Evolutionary conservation across 2,888 invertebrate species (phyloP), one percentile per base, ranked within the genome.

Genomic region (Melanostoma scalare): DNA sequence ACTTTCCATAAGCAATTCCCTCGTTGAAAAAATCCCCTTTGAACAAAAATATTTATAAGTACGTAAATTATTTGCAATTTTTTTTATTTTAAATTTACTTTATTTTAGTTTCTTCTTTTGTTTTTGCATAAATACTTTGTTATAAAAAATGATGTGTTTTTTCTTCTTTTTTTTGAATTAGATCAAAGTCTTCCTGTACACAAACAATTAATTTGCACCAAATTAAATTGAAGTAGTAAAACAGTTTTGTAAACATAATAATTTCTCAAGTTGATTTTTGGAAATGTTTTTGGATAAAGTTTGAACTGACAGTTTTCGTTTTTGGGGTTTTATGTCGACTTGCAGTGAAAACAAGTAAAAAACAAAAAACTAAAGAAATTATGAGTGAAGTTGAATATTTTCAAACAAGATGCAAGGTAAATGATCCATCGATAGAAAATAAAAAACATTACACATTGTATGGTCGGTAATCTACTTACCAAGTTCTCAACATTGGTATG

Each of bases 51-150:
- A 55, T 75, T 78, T 65, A 56, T 69, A 74, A 79, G 60, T 67
- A 52, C 53, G 48, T 68, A 80, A 80, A 80, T 80, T 72, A 76
- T 80, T 20, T 75, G 68, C 61, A 33, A 63, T 86, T 79, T 79
- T 85, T 86, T 86, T 86, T 85, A 79, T 85, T 81, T 85, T 20
- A 46, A 9, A 48, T 36, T 40, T 40, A 69, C 33, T 55, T 58
- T 65, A 40, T 31, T 65, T 31, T 65, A 38, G 38, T 9, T 53
- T 73, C 8, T 48, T 73, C 55, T 55, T 35, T 80, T 80, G 63
- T 50, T 50, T 75, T 72, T 69, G 63, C 46, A 82, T 77, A 77
- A 77, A 61, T 33, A 33, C 33, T 67, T 8, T 67, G 40, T 67
- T 81, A 35, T 44, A 61, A 72, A 68, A 8, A 38, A 33, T 42